A percentile compares a stretch with the other conserved stretches of the same genome.
phyloP scores from a whole-genome alignment of 1,140 invertebrate genomes.

The Platorchestia sp. region DNA sequence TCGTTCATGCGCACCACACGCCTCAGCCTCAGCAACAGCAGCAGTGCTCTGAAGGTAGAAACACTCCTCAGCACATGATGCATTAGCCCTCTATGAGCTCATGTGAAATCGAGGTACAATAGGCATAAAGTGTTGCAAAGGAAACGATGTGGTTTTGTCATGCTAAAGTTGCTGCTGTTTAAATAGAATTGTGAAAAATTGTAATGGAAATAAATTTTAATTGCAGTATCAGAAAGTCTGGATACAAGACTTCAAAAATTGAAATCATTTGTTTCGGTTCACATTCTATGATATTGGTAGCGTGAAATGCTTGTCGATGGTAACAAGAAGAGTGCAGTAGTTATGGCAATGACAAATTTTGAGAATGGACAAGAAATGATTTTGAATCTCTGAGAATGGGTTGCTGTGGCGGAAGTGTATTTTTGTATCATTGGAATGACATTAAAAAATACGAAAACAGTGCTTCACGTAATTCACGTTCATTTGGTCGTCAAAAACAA shows the following conservation, averaged over 20 bases:
- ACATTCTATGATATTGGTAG: background rate
- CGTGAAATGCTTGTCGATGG: background rate
- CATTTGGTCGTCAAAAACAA: background rate
- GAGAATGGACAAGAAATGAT: background rate
- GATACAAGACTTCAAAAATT: background rate
- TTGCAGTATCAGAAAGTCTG: background rate
- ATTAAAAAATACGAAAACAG: background rate
- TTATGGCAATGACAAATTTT: background rate
- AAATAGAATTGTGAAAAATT: background rate
- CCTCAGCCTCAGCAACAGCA: constrained; percentile 60
- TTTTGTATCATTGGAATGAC: background rate
- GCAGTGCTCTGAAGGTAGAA: constrained; percentile 1
- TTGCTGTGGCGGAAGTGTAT: background rate
- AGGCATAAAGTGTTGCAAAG: background rate
- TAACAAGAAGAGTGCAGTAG: background rate
- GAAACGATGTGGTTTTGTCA: background rate
- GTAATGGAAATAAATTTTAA: background rate
- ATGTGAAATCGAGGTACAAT: background rate
- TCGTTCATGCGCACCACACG: constrained; percentile 64
- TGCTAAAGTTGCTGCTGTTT: background rate
- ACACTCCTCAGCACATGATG: constrained; percentile 36
- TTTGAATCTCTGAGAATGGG: background rate
- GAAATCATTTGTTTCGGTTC: background rate
- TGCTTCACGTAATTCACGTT: background rate
- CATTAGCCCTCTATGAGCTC: background rate